Evolutionary conservation across 2,888 invertebrate species (phyloP), one percentile per base, ranked within the genome.

Genomic region (Nemurella pictetii): DNA sequence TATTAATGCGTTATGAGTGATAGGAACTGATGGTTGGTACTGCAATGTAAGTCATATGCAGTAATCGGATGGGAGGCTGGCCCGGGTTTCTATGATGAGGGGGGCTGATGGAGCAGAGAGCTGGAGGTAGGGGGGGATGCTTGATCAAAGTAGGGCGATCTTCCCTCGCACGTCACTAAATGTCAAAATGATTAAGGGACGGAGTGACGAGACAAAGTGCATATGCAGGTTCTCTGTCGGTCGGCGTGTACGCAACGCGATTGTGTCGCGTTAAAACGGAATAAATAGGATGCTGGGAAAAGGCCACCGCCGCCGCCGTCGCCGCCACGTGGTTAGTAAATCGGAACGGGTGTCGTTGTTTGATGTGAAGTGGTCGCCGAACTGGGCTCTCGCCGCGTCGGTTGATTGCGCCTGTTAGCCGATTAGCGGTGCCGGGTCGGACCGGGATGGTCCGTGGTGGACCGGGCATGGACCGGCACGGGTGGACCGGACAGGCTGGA

Each of bases 1-100:
- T 29, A 84, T 85, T 85, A 85, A 85, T 83, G 85, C 83, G 83
- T 84, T 85, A 81, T 84, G 85, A 85, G 83, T 85, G 83, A 84
- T 85, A 84, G 82, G 82, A 82, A 85, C 80, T 83, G 85, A 85
- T 85, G 84, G 83, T 75, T 85, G 81, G 73, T 85, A 72, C 29
- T 29, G 20, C 82, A 82, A 82, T 82, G 82, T 72, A 72, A 72
- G 72, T 55, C 29, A 72, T 82, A 82, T 82, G 82, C 15, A 55
- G 82, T 82, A 82, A 55, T 82, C 82, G 72, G 26, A 12, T 55
- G 55, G 55, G 55, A 7, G 55, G 55, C 55, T 55, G 32, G 55
- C 55, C 12, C 55, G 55, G 55, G 55, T 7, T 55, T 1, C 55
- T 55, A 55, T 55, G 55, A 55, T 55, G 55, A 55, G 55, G 55